These are phyloP conservation scores for Laterallus jamaicensis DNA, from an alignment of 2,113 vertebrate genomes.

Conservation along the genomic window DNA sequence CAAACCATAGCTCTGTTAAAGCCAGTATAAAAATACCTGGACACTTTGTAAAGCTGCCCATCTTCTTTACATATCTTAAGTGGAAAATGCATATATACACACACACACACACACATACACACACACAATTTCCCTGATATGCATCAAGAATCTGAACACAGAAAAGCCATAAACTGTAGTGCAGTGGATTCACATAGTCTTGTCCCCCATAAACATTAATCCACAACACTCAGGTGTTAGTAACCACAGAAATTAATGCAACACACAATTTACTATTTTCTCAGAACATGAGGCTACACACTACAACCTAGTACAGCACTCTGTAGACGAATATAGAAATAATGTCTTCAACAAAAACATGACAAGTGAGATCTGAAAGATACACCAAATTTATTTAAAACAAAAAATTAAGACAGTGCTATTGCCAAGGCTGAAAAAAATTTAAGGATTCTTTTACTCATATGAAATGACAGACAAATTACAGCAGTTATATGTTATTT, in stretches of 20 bases:
- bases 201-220: not conserved
- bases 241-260: not conserved
- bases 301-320: not conserved
- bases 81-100: not conserved
- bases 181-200: not conserved
- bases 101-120: not conserved
- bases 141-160: not conserved
- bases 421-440: not conserved
- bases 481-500: conserved; percentile 30
- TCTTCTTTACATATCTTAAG: not conserved
- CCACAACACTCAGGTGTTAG: not conserved
- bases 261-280: not conserved
- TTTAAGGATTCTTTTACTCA: not conserved
- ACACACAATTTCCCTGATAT: not conserved
- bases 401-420: not conserved
- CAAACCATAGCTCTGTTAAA: not conserved
- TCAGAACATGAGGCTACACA: not conserved
- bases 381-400: conserved; percentile 60
- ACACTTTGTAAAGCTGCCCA: not conserved
- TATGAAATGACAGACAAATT: not conserved
- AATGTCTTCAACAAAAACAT: not conserved
- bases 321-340: not conserved
- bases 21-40: not conserved
- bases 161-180: not conserved
- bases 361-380: conserved; percentile 20